These are phyloP conservation scores for Syngnathus typhle DNA, from an alignment of 2,113 vertebrate genomes.

Conservation along the genomic window DNA sequence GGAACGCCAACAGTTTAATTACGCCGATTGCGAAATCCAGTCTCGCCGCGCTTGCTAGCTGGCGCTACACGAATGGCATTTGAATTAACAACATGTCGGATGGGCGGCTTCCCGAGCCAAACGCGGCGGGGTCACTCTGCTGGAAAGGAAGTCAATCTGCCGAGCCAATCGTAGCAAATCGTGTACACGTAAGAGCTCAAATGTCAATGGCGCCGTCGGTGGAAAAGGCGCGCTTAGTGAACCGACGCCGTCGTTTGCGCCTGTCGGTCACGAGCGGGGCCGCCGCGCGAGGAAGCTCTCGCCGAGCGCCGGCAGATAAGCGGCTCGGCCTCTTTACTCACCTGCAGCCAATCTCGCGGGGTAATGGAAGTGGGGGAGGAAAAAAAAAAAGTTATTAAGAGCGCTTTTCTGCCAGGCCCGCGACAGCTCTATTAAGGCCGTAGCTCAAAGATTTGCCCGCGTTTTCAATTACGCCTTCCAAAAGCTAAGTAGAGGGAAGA, in stretches of 20 bases:
- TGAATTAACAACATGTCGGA: not conserved
- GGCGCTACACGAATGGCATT: not conserved
- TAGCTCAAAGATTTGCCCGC: conserved; percentile 60
- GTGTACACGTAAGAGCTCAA: not conserved
- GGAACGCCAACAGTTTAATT: conserved; percentile 49
- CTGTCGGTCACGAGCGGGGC: conserved; percentile 29
- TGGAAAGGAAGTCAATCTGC: not conserved
- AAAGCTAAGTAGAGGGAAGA: conserved; percentile 39
- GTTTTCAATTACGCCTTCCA: conserved; percentile 69
- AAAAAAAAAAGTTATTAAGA: conserved; percentile 73
- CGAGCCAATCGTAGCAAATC: conserved; percentile 3
- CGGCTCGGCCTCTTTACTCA: conserved; percentile 59
- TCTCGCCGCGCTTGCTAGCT: not conserved
- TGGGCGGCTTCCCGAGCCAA: not conserved
- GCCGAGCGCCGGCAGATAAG: conserved; percentile 39
- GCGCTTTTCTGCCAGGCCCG: conserved; percentile 60
- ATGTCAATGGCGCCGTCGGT: not conserved
- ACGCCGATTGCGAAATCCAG: not conserved
- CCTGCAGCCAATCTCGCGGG: conserved; percentile 68
- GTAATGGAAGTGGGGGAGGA: conserved; percentile 62
- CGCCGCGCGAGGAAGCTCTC: not conserved
- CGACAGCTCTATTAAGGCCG: conserved; percentile 67
- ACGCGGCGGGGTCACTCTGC: not conserved
- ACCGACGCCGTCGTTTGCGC: conserved; percentile 29
- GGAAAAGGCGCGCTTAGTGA: conserved; percentile 16